Base-by-base conservation (phyloP, 2,797 vertebrate genomes). In the Onychomys torridus region DNA sequence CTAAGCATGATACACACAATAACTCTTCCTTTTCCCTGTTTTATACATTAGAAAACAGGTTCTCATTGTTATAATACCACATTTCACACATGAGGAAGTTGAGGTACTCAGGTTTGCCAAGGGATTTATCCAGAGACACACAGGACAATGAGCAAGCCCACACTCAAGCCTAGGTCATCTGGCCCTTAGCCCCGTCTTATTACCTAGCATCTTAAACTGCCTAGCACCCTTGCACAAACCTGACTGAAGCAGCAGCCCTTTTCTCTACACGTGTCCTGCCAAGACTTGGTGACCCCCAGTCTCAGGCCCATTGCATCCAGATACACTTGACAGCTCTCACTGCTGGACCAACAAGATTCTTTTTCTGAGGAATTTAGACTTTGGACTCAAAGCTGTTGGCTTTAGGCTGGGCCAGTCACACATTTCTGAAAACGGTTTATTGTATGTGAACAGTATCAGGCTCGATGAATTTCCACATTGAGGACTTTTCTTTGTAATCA, bases 361-460 rank as follows among this genome's bases (percentile, higher is more conserved):
- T 6, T 89, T 57, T 86, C 89, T 13, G 11, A 84, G 52, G 76
- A 89, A 37, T 93, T 93, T 93, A 57, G 84, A 85, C 85, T 93
- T 81, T 77, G 73, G 77, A 25, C 71, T 82, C 67, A 61, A 25
- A 93, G 52, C 6, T 37, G 27, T 75, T 77, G 27, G 76, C 29
- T 95, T 89, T 57, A 14, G 67, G 46, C 46, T n/a, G 61, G 43
- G 23, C 46, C 46, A 25, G 12, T 52, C 59, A 43, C 10, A 16
- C 0, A 1, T 6, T 79, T 86, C 78, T 67, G 52, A 87, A 95
- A 94, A 34, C 23, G n/a, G 16, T 77, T 57, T 52, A 32, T 67
- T 59, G 1, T 76, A 25, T 1, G 6, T 40, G 57, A 29, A 37
- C 59, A 46, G 43, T 40, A 10, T n/a, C 29, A n/a, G 14, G 34